Conservation (phyloP, 2,888 invertebrate species). For the Macrophya alboannulata region DNA sequence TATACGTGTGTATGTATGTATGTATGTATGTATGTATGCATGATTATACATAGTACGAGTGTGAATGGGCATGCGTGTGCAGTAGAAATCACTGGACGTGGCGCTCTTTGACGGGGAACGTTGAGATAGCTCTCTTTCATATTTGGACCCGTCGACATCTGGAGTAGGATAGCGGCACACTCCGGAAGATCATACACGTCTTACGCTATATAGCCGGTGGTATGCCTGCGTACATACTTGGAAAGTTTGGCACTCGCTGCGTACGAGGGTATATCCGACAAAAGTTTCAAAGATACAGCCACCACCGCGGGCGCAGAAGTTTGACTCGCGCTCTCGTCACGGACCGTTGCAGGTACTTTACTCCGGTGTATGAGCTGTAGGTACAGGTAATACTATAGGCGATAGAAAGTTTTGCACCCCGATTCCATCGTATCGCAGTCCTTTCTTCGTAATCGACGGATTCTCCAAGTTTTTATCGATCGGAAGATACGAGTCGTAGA, state of each 20-base stretch:
- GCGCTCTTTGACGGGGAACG: background rate
- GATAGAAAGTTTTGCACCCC: conserved; percentile 3
- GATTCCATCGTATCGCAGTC: conserved; percentile 5
- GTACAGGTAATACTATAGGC: no score
- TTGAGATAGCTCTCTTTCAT: background rate
- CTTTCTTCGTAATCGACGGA: background rate
- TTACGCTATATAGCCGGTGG: background rate
- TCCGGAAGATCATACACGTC: background rate
- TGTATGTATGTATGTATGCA: no score
- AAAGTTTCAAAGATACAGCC: background rate
- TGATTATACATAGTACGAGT: no score
- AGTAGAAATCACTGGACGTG: no score
- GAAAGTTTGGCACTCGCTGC: background rate
- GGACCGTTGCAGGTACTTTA: background rate
- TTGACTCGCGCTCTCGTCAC: background rate
- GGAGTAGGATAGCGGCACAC: background rate
- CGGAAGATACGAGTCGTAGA: conserved; percentile 9
- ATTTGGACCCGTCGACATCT: background rate
- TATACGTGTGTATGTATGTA: no score
- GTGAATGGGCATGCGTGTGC: no score
- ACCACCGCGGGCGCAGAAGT: no score
- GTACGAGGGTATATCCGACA: background rate
- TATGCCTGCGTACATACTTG: background rate
- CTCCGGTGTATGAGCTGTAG: background rate
- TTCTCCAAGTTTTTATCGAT: background rate